Percentiles rank a stretch among this genome's conserved stretches.
Conservation (phyloP, 2,113 vertebrate genomes). For the Picathartes gymnocephalus region DNA sequence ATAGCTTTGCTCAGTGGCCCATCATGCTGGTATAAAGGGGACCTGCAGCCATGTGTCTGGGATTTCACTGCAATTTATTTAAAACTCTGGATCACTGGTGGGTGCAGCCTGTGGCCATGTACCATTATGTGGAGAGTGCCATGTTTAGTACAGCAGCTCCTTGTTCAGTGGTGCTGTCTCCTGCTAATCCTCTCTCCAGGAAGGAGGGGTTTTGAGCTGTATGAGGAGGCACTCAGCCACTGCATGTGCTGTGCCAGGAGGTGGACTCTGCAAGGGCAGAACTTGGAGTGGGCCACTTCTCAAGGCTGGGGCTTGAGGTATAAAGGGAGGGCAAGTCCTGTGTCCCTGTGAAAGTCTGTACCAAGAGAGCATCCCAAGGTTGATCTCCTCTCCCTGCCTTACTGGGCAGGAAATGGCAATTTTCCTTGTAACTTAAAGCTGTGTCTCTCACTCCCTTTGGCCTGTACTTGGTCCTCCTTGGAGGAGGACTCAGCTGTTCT, state of each 20-base stretch:
- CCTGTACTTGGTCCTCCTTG: not conserved
- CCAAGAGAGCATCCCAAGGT: not conserved
- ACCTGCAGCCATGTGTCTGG: not conserved
- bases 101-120: not conserved
- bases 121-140: no score
- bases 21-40: not conserved
- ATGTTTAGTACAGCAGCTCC: not conserved
- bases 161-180: not conserved
- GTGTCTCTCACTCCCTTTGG: not conserved
- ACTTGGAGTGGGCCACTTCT: not conserved
- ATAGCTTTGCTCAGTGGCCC: not conserved
- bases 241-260: not conserved
- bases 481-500: not conserved
- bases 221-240: not conserved
- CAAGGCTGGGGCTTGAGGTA: not conserved
- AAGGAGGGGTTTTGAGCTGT: not conserved
- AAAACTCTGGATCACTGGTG: not conserved
- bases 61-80: not conserved
- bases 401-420: not conserved
- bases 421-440: not conserved
- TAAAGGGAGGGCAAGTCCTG: not conserved
- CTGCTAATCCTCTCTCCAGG: not conserved
- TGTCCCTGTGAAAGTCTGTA: not conserved
- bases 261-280: not conserved
- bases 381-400: not conserved